Conservation (phyloP, 2,797 vertebrate genomes). For the Myripristis jacobus region DNA sequence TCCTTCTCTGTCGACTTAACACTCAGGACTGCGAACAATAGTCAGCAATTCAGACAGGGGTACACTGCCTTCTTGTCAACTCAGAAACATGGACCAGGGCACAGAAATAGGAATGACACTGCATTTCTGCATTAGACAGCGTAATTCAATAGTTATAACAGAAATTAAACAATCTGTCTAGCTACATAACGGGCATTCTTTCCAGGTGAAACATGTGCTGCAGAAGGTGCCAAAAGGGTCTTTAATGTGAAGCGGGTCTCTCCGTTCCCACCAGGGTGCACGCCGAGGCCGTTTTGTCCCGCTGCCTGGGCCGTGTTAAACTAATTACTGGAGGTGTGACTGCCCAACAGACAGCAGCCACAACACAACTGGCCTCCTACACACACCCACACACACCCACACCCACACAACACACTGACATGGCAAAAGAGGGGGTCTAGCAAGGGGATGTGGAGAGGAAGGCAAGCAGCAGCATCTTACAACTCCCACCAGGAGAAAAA, state of each 20-base stretch:
- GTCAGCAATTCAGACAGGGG: constrained; percentile 42
- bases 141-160: constrained; percentile 28
- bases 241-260: constrained; percentile 64
- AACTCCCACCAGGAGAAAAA: constrained; percentile 26
- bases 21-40: constrained; percentile 49
- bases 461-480: background rate
- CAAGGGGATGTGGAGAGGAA: background rate
- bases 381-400: constrained; percentile 54
- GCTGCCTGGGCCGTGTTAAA: constrained; percentile 76
- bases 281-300: constrained; percentile 63
- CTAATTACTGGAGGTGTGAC: constrained; percentile 84
- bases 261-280: constrained; percentile 56
- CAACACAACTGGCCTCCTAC: constrained; percentile 64
- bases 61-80: constrained; percentile 20
- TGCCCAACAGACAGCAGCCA: constrained; percentile 77
- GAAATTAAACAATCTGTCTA: constrained; percentile 45
- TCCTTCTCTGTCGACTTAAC: constrained; percentile 10
- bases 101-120: constrained; percentile 1
- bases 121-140: background rate
- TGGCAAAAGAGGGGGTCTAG: constrained; percentile 9
- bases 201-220: constrained; percentile 63
- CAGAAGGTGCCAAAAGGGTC: constrained; percentile 64
- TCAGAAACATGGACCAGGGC: constrained; percentile 33
- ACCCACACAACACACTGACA: constrained; percentile 1
- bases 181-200: constrained; percentile 66